phyloP scores from a whole-genome alignment of 2,888 invertebrate species.

The Hypercompe scribonia region DNA sequence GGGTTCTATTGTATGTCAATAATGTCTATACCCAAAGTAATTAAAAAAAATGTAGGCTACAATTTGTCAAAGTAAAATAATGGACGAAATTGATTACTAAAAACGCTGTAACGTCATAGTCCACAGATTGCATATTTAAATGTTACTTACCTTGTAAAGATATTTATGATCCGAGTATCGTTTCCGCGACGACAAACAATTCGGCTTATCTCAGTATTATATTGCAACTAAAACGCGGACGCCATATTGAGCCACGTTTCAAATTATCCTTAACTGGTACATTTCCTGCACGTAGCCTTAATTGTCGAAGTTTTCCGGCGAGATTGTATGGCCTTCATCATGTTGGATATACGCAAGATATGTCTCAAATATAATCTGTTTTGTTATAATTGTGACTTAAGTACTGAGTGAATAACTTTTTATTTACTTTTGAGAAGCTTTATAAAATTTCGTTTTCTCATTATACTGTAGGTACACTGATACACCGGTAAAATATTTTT shows the following conservation, averaged over 20 bases:
- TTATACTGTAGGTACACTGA: too few relatives aligned
- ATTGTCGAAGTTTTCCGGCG: conserved; percentile 16
- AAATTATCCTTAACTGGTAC: conserved; percentile 20
- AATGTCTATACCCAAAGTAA: too few relatives aligned
- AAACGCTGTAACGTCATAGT: not conserved
- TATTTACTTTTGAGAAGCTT: not conserved
- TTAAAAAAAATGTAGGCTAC: too few relatives aligned
- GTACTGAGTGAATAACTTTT: not conserved
- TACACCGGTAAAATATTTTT: too few relatives aligned
- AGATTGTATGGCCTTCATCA: conserved; percentile 16
- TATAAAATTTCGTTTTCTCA: not conserved
- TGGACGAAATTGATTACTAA: too few relatives aligned
- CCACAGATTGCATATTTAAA: not conserved
- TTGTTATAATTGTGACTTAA: not conserved
- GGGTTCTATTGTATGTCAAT: too few relatives aligned
- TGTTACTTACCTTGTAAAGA: not conserved
- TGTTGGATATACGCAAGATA: conserved; percentile 10
- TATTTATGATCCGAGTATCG: not conserved
- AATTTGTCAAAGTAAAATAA: too few relatives aligned
- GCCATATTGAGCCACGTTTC: conserved; percentile 13
- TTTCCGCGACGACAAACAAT: not conserved
- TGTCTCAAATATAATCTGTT: not conserved
- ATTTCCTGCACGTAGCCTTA: conserved; percentile 21
- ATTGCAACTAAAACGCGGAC: not conserved
- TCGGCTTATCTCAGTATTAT: not conserved